Percentiles rank a stretch among this genome's conserved stretches.
phyloP scores from a whole-genome alignment of 1,140 invertebrate genomes.

The Chymomyza costata region DNA sequence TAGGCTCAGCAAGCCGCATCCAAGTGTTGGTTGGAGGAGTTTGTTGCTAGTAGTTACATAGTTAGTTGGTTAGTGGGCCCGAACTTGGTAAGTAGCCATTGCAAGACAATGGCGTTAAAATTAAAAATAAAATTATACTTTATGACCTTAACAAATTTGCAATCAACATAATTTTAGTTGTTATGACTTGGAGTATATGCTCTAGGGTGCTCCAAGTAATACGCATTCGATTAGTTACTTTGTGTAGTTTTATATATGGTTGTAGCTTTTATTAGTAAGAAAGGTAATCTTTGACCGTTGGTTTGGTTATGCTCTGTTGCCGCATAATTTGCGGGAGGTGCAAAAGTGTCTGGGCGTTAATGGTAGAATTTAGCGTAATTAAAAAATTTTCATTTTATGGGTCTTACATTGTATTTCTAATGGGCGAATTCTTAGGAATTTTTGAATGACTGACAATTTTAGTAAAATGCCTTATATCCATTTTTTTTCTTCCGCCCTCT shows the following conservation, averaged over 20 bases:
- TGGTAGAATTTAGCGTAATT: constrained; percentile 66
- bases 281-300: constrained; percentile 11
- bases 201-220: constrained; percentile 43
- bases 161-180: constrained; percentile 66
- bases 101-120: constrained; percentile 68
- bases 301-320: constrained; percentile 52
- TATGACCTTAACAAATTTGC: constrained; percentile 74
- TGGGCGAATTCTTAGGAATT: constrained; percentile 17
- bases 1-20: background rate
- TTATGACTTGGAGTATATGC: constrained; percentile 49
- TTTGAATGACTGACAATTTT: constrained; percentile 14
- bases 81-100: background rate
- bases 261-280: constrained; percentile 12
- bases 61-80: background rate
- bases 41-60: background rate
- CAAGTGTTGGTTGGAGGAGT: background rate
- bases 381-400: constrained; percentile 40
- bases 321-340: constrained; percentile 61
- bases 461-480: too few species aligned
- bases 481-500: too few species aligned
- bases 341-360: constrained; percentile 67
- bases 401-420: constrained; percentile 53
- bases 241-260: constrained; percentile 26
- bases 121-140: constrained; percentile 68
- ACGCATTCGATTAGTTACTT: constrained; percentile 21